Base-by-base conservation (phyloP, 2,888 invertebrate species). In the Phasia obesa region DNA sequence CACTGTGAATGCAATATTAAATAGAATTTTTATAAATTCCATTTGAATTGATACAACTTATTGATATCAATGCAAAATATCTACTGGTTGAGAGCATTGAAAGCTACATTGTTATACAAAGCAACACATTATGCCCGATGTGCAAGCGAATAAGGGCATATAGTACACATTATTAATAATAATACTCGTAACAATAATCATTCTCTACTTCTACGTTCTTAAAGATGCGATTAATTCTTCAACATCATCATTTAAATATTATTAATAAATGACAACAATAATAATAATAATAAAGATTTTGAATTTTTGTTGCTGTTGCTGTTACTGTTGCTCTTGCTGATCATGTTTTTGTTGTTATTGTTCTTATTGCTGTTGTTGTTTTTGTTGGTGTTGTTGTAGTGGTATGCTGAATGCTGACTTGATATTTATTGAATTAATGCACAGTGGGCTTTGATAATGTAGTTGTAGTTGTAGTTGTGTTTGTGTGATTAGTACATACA, bases 11-110 rank as follows among this genome's bases (percentile, higher is more conserved):
- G 79, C 79, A 80, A 73, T 80, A 80, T 80, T 80, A 80, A 80
- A 80, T 80, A 80, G 73, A 80, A 80, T 80, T 80, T 80, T 80
- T 80, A 74, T 80, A 80, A 80, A 74, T 60, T 80, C 65, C 79
- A 80, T 80, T 80, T 80, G 79, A 80, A 80, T 80, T 80, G 79
- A 80, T 80, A 83, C 83, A 83, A 83, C 83, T 65, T 79, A 71
- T 76, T 76, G 79, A 71, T 79, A 70, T 71, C 83, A 71, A 75
- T 83, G 83, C 79, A 83, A 79, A 76, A 83, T 76, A 79, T 60
- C 70, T 74, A 83, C 83, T 83, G 83, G 64, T 71, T 83, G 76
- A 81, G 64, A 80, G 79, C 79, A 80, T 80, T 74, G 73, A 80
- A 80, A 80, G 79, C 79, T 80, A 80, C 79, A 80, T 79, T 79